phyloP scores from a whole-genome alignment of 2,113 vertebrate species.

The Myotis davidii region DNA sequence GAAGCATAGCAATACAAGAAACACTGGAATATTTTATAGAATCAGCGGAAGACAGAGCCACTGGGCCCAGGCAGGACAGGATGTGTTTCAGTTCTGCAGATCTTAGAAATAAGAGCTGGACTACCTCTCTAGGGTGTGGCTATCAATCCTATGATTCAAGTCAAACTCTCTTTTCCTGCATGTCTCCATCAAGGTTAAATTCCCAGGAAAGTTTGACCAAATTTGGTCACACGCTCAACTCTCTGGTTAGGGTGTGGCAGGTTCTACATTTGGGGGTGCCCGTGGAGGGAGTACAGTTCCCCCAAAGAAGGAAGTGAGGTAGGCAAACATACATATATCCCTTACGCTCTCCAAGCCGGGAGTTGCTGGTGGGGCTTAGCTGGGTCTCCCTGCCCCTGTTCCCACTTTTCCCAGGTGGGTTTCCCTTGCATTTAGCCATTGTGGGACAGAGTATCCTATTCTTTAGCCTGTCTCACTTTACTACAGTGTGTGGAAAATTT shows the following conservation, averaged over 20 bases:
- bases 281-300: background rate
- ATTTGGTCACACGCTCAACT: background rate
- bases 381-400: background rate
- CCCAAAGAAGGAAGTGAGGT: background rate
- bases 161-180: background rate
- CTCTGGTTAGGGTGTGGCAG: background rate
- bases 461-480: background rate
- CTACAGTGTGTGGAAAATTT: background rate
- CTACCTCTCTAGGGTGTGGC: background rate
- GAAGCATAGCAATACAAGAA: background rate
- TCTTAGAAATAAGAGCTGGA: background rate
- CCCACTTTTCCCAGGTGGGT: background rate
- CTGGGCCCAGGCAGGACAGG: background rate
- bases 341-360: background rate
- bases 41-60: background rate
- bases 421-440: background rate
- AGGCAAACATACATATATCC: background rate
- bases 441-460: background rate
- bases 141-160: background rate
- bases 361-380: background rate
- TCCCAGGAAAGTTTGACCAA: background rate
- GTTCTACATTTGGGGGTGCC: no score
- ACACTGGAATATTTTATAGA: background rate
- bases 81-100: background rate
- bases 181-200: background rate